Base-by-base conservation (phyloP, 2,797 vertebrate species). In the Bradypus variegatus region DNA sequence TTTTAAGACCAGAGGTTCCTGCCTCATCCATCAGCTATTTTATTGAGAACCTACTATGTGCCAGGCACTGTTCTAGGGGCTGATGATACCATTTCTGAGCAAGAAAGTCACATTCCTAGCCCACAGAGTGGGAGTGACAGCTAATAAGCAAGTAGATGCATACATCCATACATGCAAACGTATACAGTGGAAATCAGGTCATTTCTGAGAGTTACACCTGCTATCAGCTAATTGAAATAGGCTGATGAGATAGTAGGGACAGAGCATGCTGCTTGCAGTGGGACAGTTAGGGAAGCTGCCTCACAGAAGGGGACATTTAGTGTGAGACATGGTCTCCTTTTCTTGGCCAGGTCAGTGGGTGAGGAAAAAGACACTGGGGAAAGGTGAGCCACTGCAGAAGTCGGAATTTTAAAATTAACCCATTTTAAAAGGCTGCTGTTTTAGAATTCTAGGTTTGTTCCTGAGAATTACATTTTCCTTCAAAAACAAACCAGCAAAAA, bases 1-100 rank as follows among this genome's bases (percentile, higher is more conserved):
- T 91, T 91, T 94, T 94, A 92, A 96, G 81, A 76, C n/a, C 41
- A 19, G 64, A 94, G 96, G 86, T 65, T 89, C 72, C n/a, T 80
- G 27, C 62, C 65, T n/a, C 33, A n/a, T n/a, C 65, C 31, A 67
- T n/a, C 65, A n/a, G n/a, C 14, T 18, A 18, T n/a, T 67, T 67
- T 67, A 9, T n/a, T 67, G 31, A 64, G 9, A 7, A 25, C 13
- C 62, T 12, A 31, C 50, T 50, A 14, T 50, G 50, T 50, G 50
- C 50, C 53, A 19, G 55, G 55, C 19, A 58, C 55, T 21, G 6
- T 50, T 50, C 50, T 50, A 50, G 50, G 55, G 19, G 53, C 55
- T 58, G 55, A 21, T 58, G 55, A 19, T 58, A 58, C 19, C 6
- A 18, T 58, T 19, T 58, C 55, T 58, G 55, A 58, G 19, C 18